Percentiles rank a stretch among this genome's conserved stretches.
Evolutionary conservation across 2,113 vertebrate species (phyloP).

Genomic region (Kryptolebias marmoratus): DNA sequence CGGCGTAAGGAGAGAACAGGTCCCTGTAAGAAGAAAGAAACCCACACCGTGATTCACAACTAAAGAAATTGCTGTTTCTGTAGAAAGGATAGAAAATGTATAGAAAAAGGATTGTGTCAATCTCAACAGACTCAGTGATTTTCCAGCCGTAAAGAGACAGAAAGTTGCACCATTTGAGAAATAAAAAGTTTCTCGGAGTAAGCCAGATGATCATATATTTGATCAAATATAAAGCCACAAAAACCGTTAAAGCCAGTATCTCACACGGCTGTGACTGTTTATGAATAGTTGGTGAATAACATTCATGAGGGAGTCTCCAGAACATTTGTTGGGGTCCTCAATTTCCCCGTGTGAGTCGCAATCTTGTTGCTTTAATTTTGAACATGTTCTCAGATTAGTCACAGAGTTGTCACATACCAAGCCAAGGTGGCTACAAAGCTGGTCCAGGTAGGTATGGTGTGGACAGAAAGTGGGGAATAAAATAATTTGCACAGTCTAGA

Average conservation of each 20-base stretch:
- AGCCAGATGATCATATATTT: not conserved
- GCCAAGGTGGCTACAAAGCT: too few relatives aligned
- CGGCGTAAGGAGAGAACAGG: not conserved
- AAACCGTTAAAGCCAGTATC: not conserved
- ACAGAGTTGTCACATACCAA: too few relatives aligned
- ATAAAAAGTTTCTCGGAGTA: not conserved
- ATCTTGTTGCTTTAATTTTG: too few relatives aligned
- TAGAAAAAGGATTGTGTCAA: not conserved
- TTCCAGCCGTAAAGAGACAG: not conserved
- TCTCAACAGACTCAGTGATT: not conserved
- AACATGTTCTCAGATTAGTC: too few relatives aligned
- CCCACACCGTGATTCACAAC: conserved; percentile 15
- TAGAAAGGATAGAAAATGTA: not conserved
- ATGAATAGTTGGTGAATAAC: too few relatives aligned
- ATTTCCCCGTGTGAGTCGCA: too few relatives aligned
- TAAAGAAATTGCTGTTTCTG: not conserved
- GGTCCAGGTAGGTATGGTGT: too few relatives aligned
- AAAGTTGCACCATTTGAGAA: conserved; percentile 2
- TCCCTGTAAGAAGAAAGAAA: conserved; percentile 7
- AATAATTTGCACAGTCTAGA: too few relatives aligned
- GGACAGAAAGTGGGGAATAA: too few relatives aligned
- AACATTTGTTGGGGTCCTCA: too few relatives aligned
- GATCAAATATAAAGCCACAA: not conserved
- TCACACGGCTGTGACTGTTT: too few relatives aligned
- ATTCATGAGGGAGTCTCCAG: too few relatives aligned